Conservation (phyloP, 2,888 invertebrate genomes). For the Phytoseiulus persimilis region DNA sequence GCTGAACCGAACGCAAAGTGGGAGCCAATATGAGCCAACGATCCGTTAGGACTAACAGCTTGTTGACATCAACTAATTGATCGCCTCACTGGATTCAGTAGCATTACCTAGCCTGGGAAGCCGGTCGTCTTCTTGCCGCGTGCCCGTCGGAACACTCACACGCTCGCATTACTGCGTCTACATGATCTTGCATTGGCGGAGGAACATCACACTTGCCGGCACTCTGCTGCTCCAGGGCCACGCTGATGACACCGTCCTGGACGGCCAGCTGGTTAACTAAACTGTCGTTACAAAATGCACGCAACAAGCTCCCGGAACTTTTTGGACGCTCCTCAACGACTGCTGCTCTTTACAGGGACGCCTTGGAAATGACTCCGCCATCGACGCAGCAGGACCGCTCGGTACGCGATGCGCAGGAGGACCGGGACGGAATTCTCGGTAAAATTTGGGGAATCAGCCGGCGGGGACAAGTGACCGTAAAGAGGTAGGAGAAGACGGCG, state of each 20-base stretch:
- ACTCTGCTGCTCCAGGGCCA: not conserved
- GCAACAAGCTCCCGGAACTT: not conserved
- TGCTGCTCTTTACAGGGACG: not conserved
- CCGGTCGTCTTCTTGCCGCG: not conserved
- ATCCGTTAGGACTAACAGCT: slow-evolving; percentile 5
- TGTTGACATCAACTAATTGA: slow-evolving; percentile 5
- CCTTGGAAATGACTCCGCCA: not conserved
- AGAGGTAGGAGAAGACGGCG: not conserved
- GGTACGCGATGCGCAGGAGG: not conserved
- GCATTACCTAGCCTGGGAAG: not conserved
- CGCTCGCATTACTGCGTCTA: not conserved
- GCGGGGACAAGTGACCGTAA: not conserved
- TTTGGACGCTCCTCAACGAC: not conserved
- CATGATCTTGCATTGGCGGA: not conserved
- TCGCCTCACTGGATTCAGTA: not conserved
- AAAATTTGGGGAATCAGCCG: not conserved
- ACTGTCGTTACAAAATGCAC: not conserved
- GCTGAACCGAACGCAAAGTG: not conserved
- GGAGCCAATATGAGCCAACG: not conserved
- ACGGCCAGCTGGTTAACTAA: not conserved
- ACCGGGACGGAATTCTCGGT: not conserved
- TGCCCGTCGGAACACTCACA: not conserved
- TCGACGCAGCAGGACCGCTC: not conserved
- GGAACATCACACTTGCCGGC: not conserved
- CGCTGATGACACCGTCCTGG: not conserved